Conservation (phyloP, 2,797 vertebrate species). For the Myotis findleyi region DNA sequence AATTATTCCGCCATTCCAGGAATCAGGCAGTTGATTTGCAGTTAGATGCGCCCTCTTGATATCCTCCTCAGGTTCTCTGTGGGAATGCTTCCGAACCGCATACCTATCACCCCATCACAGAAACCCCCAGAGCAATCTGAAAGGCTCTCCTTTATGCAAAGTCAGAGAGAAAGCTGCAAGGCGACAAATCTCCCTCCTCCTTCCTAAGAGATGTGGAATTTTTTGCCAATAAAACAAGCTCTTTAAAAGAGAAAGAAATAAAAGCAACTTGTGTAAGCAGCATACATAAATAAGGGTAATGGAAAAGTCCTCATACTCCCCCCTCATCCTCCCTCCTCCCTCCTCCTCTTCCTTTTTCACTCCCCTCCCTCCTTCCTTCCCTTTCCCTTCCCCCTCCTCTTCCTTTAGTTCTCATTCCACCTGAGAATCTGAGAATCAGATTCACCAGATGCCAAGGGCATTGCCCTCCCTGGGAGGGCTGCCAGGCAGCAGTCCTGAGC, state of each 20-base stretch:
- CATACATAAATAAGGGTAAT: neutral
- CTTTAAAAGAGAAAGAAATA: slow-evolving; percentile 56
- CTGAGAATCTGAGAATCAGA: neutral
- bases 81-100: slow-evolving; percentile 73
- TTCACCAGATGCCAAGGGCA: neutral
- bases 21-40: slow-evolving; percentile 80
- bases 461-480: neutral
- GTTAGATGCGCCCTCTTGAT: slow-evolving; percentile 71
- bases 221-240: slow-evolving; percentile 69
- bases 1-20: slow-evolving; percentile 74
- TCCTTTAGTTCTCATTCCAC: neutral
- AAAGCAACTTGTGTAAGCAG: slow-evolving; percentile 54
- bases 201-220: slow-evolving; percentile 68
- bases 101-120: slow-evolving; percentile 69
- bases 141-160: slow-evolving; percentile 55
- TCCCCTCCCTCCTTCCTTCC: too few relatives aligned
- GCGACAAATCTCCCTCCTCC: slow-evolving; percentile 56
- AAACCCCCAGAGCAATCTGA: neutral
- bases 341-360: neutral
- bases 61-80: slow-evolving; percentile 65
- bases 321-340: neutral
- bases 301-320: neutral
- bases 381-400: neutral
- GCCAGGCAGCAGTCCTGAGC: too few relatives aligned
- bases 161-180: slow-evolving; percentile 72